Base-by-base conservation (phyloP, 2,113 vertebrate species). In the Gambusia affinis region DNA sequence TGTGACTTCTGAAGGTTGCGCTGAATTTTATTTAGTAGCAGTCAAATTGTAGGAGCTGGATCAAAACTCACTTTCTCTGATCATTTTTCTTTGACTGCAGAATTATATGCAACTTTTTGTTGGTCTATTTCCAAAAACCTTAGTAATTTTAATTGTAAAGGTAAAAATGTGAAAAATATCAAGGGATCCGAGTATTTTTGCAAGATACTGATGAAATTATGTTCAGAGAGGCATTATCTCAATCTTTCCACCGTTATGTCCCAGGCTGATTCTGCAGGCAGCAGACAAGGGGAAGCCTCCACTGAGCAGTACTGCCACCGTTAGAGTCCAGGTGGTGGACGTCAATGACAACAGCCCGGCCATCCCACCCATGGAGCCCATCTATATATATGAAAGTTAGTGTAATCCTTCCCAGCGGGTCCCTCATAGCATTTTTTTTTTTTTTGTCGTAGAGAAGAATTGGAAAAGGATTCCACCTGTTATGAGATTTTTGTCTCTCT, bases 351-450 rank as follows among this genome's bases (percentile, higher is more conserved):
- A 98, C 8, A 91, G 90, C 60, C 97, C 98, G 0, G 57, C 86
- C 73, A 90, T 99, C 51, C 95, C 94, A 3, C 91, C 92, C 10
- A 90, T 91, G 61, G 90, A 94, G 75, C 89, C 94, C 67, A 90
- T 96, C 44, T 67, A 95, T 54, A 92, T 98, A 80, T 85, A 93
- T 75, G 97, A 99, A 92, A 94, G 97, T 99, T 95, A 95, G 96
- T 90, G 29, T 10, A 66, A 65, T 33, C 27, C 8, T n/a, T 47
- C 1, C n/a, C 42, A 33, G 31, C 14, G 24, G 12, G 8, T 19
- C 33, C 14, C 12, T 14, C 14, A 51, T 27, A 39, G 2, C 44
- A 12, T 67, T 27, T 27, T 27, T 27, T 27, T 27, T 61, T 14
- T 35, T 65, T 30, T 51, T 0, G 11, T 66, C 28, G 29, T 60